A percentile compares a stretch with the other conserved stretches of the same genome.
phyloP scores from a whole-genome alignment of 2,888 invertebrate species.

The Spilosoma lubricipeda region DNA sequence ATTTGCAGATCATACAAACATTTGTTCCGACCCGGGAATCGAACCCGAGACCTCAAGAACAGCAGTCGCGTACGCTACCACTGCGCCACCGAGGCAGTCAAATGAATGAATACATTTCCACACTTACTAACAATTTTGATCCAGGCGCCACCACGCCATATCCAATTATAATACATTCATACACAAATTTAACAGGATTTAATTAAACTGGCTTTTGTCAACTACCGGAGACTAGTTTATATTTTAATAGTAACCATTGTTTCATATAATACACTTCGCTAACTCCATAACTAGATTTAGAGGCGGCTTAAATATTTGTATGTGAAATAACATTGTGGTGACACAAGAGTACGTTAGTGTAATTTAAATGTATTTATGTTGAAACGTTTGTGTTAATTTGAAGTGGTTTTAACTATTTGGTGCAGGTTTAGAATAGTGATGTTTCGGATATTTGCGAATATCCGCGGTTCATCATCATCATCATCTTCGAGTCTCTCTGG shows the following conservation, averaged over 20 bases:
- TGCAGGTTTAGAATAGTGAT: neutral
- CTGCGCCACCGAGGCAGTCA: too few species aligned
- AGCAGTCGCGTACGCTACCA: too few species aligned
- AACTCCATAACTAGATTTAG: conserved; percentile 36
- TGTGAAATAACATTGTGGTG: conserved; percentile 6
- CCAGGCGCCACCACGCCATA: conserved; percentile 9
- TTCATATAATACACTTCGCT: conserved; percentile 29
- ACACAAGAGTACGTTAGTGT: neutral
- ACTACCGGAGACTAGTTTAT: conserved; percentile 33
- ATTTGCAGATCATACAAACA: too few species aligned
- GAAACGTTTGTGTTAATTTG: conserved; percentile 1
- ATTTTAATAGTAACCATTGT: conserved; percentile 51
- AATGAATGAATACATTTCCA: too few species aligned
- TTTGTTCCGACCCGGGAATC: too few species aligned
- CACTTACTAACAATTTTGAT: conserved; percentile 15
- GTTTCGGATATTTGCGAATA: neutral
- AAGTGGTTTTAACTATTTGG: neutral
- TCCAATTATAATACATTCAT: conserved; percentile 10
- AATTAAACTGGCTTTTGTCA: conserved; percentile 51
- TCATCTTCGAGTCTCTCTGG: too few species aligned
- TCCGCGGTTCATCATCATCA: too few species aligned
- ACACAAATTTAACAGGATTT: conserved; percentile 35
- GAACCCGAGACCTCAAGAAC: too few species aligned
- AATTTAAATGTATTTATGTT: conserved; percentile 6
- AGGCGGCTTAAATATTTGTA: conserved; percentile 35